phyloP scores from a whole-genome alignment of 1,140 invertebrate species.

The Apis dorsata region DNA sequence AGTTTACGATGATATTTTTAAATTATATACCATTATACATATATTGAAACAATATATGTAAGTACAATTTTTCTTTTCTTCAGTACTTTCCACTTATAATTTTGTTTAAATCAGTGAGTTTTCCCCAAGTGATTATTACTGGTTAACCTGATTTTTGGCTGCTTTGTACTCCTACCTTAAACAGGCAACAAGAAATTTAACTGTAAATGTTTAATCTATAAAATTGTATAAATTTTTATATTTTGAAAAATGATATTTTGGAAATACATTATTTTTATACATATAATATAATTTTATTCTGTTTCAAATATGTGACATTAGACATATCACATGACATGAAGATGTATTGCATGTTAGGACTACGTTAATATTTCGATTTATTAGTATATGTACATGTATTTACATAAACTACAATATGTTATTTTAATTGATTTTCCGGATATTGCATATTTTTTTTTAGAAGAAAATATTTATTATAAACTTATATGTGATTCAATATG shows the following conservation, averaged over 20 bases:
- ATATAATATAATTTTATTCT: too few relatives aligned
- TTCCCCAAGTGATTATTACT: not conserved
- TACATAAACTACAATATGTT: not conserved
- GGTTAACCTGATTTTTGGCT: not conserved
- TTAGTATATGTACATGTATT: not conserved
- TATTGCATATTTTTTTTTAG: not conserved
- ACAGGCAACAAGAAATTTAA: not conserved
- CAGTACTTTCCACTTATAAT: not conserved
- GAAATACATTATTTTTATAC: too few relatives aligned
- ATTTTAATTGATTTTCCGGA: not conserved
- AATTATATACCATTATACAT: not conserved
- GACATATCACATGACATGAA: not conserved
- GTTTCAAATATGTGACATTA: too few relatives aligned
- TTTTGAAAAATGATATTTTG: too few relatives aligned
- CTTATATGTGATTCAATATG: not conserved
- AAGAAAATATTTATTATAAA: not conserved
- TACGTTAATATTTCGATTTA: not conserved
- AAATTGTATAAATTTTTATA: too few relatives aligned
- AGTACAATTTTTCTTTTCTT: not conserved
- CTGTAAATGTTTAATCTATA: too few relatives aligned
- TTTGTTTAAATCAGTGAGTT: not conserved
- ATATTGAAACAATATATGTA: not conserved
- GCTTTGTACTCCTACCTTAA: not conserved
- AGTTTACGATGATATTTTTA: not conserved
- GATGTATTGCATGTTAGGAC: not conserved